These are phyloP conservation scores for Xyliphius kryptos DNA, from an alignment of 2,113 vertebrate species.

Conservation along the genomic window DNA sequence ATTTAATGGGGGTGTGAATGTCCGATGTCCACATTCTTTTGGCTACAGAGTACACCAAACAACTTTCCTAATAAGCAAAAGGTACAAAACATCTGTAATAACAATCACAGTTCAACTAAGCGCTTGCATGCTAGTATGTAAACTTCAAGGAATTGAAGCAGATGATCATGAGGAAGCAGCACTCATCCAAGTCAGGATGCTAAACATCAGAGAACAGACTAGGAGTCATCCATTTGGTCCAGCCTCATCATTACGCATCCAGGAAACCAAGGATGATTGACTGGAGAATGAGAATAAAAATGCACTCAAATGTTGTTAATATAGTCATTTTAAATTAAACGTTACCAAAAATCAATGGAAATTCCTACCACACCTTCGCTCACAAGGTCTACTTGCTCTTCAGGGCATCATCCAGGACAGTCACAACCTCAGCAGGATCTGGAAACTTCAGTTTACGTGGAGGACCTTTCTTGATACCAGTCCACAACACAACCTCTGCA, in stretches of 20 bases:
- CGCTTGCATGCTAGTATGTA: too few species aligned
- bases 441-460: slow-evolving; percentile 68
- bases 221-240: slow-evolving; percentile 57
- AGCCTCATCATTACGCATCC: slow-evolving; percentile 64
- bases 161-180: too few species aligned
- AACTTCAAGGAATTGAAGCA: too few species aligned
- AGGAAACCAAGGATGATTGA: slow-evolving; percentile 38
- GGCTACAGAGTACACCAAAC: too few species aligned
- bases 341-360: too few species aligned
- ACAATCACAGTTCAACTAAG: too few species aligned
- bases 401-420: slow-evolving; percentile 62
- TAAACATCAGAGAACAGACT: slow-evolving; percentile 60
- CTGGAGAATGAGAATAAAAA: slow-evolving; percentile 32
- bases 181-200: slow-evolving; percentile 23
- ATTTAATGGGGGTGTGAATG: too few species aligned
- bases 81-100: too few species aligned
- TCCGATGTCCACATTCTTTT: too few species aligned
- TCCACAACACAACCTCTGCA: slow-evolving; percentile 76
- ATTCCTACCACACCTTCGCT: too few species aligned
- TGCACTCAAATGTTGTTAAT: neutral
- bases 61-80: too few species aligned
- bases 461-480: slow-evolving; percentile 75
- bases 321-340: too few species aligned
- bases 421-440: slow-evolving; percentile 63
- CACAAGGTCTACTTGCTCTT: slow-evolving; percentile 44